phyloP scores from a whole-genome alignment of 2,888 invertebrate genomes.

The Conus canariensis region DNA sequence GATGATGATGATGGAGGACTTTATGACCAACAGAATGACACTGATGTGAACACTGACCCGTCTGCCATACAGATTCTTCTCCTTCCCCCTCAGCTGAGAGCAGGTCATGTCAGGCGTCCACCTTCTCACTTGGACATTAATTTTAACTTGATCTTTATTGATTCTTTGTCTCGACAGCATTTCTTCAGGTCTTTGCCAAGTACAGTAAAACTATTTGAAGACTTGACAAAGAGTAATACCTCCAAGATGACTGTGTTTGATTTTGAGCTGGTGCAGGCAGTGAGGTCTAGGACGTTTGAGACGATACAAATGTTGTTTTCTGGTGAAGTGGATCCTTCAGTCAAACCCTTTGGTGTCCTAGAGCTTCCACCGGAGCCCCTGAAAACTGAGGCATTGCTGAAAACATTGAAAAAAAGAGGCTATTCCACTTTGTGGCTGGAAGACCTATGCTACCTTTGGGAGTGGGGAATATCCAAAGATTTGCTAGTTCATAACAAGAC shows the following conservation, averaged over 20 bases:
- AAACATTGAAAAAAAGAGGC: conserved; percentile 54
- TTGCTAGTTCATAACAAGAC: conserved; percentile 60
- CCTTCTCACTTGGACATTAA: conserved; percentile 49
- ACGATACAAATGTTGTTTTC: conserved; percentile 64
- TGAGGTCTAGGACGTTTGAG: conserved; percentile 69
- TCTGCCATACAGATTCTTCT: conserved; percentile 47
- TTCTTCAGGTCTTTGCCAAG: conserved; percentile 66
- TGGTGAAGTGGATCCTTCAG: conserved; percentile 62
- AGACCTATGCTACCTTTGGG: conserved; percentile 69
- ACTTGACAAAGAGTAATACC: conserved; percentile 33
- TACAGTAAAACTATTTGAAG: conserved; percentile 56
- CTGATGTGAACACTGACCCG: not conserved
- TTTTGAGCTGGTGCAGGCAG: conserved; percentile 67
- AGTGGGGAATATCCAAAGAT: conserved; percentile 71
- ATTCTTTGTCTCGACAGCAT: conserved; percentile 69
- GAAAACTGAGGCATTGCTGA: conserved; percentile 53
- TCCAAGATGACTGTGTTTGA: conserved; percentile 57
- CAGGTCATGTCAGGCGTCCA: too few relatives aligned
- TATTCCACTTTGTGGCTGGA: conserved; percentile 69
- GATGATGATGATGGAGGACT: not conserved
- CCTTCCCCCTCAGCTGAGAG: conserved; percentile 44
- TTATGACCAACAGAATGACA: not conserved
- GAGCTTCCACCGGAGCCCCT: conserved; percentile 61
- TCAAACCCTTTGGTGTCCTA: conserved; percentile 62
- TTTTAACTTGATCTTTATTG: conserved; percentile 66